phyloP scores from a whole-genome alignment of 2,797 vertebrate species.

The Vespertilio murinus region DNA sequence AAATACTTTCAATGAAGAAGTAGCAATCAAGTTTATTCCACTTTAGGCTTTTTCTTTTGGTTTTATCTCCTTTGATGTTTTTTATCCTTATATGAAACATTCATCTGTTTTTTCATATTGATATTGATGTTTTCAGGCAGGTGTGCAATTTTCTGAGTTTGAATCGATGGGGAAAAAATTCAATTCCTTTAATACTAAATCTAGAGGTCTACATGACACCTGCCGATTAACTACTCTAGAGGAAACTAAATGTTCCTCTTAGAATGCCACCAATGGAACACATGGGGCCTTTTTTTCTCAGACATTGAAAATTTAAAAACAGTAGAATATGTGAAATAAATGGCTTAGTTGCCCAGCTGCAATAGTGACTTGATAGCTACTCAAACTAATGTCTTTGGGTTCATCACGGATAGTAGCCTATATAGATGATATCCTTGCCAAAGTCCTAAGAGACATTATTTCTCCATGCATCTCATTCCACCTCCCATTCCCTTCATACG shows the following conservation, averaged over 20 bases:
- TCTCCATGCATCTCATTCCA: neutral
- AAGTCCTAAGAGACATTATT: neutral
- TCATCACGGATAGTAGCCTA: accelerated
- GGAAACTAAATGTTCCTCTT: neutral
- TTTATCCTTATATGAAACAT: neutral
- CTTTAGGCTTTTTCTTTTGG: neutral
- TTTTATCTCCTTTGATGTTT: neutral
- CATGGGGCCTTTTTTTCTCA: neutral
- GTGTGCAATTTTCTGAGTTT: neutral
- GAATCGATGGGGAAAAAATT: neutral
- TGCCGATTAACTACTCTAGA: neutral
- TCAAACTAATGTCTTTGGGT: neutral
- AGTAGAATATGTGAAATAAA: neutral
- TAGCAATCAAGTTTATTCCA: neutral
- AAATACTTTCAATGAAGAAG: neutral
- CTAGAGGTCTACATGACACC: neutral
- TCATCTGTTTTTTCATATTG: neutral
- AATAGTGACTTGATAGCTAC: neutral
- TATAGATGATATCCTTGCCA: neutral
- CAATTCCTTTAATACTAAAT: neutral
- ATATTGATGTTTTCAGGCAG: neutral
- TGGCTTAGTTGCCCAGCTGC: neutral
- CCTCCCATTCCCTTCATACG: neutral
- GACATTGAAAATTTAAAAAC: neutral
- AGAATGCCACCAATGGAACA: neutral